These are phyloP conservation scores for Chironomus tepperi DNA, from an alignment of 1,140 invertebrate species.

Conservation along the genomic window DNA sequence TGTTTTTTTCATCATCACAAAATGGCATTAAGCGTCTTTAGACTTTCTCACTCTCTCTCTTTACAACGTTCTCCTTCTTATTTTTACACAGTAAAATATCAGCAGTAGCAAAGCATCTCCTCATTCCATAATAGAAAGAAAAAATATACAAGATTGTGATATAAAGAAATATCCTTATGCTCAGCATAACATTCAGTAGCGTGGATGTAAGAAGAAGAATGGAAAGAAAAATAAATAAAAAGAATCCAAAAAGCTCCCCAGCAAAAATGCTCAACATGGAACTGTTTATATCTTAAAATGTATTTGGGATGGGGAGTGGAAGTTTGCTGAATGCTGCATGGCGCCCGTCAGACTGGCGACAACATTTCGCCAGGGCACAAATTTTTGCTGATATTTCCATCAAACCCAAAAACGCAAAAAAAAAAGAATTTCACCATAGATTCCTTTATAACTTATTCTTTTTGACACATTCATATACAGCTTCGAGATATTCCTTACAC, in stretches of 20 bases:
- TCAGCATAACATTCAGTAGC: neutral
- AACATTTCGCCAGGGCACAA: constrained; percentile 6
- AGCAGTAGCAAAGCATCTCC: neutral
- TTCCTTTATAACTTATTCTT: too few relatives aligned
- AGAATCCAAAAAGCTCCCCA: neutral
- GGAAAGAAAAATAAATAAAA: too few relatives aligned
- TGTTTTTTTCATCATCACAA: too few relatives aligned
- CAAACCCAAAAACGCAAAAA: neutral
- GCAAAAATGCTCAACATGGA: neutral
- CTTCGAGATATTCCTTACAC: too few relatives aligned
- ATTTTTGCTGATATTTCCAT: neutral
- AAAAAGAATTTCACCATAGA: neutral
- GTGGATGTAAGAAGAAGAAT: too few relatives aligned
- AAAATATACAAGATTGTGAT: too few relatives aligned
- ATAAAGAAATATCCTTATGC: neutral
- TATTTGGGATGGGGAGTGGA: too few relatives aligned
- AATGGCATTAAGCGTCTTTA: too few relatives aligned
- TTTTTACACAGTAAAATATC: too few relatives aligned
- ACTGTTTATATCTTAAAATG: neutral
- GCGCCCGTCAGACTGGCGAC: constrained; percentile 17
- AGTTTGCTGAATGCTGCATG: neutral
- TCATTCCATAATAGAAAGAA: neutral
- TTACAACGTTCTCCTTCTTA: too few relatives aligned
- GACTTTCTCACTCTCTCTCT: too few relatives aligned
- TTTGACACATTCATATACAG: too few relatives aligned